Conservation (phyloP, 2,888 invertebrate species). For the Apodemia mormo region DNA sequence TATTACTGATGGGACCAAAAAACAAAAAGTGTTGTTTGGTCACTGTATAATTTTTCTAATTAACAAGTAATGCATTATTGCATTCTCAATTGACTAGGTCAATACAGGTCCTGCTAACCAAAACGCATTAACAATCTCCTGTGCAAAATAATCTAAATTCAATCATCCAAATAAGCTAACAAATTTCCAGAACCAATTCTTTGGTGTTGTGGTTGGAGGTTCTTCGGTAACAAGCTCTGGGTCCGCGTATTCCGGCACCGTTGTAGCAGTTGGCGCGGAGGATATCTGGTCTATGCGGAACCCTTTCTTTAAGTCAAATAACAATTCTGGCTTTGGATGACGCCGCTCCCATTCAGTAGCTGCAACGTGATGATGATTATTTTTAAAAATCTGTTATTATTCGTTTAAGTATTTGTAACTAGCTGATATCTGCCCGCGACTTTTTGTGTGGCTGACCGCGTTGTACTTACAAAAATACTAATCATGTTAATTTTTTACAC, state of each 20-base stretch:
- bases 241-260: conserved; percentile 50
- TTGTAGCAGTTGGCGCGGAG: conserved; percentile 27
- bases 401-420: no score
- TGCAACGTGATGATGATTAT: conserved; percentile 32
- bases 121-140: no score
- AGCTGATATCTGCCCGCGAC: no score
- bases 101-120: no score
- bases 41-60: no score
- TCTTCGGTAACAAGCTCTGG: conserved; percentile 37
- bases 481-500: no score
- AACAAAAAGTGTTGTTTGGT: no score
- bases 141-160: neutral
- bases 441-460: no score
- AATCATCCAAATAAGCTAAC: conserved; percentile 26
- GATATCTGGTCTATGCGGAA: conserved; percentile 46
- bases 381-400: no score
- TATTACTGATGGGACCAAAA: no score
- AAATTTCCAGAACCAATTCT: conserved; percentile 44
- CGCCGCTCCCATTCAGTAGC: conserved; percentile 57
- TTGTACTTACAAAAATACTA: no score
- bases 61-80: neutral
- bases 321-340: conserved; percentile 51
- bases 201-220: conserved; percentile 44
- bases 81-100: no score
- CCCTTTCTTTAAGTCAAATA: conserved; percentile 56